A percentile compares a stretch with the other conserved stretches of the same genome.
Conservation (phyloP, 2,797 vertebrate species). For the Xenops minutus region DNA sequence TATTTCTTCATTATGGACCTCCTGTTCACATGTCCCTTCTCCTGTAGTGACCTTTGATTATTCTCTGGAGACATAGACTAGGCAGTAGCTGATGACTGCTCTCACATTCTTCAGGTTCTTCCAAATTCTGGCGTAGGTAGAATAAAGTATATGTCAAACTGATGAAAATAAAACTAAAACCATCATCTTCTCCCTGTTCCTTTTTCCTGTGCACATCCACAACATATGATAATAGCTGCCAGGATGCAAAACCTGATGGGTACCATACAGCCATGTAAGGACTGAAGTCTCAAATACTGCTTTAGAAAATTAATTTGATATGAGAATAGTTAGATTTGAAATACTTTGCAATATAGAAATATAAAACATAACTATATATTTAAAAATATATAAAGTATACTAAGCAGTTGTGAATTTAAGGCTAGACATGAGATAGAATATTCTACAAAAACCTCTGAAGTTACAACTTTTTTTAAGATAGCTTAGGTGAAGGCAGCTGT, state of each 20-base stretch:
- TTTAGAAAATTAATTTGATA: background rate
- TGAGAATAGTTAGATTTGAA: background rate
- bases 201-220: background rate
- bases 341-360: background rate
- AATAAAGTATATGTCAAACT: background rate
- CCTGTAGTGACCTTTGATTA: background rate
- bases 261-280: background rate
- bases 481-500: background rate
- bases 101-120: background rate
- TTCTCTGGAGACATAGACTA: background rate
- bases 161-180: background rate
- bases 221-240: background rate
- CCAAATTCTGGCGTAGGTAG: background rate
- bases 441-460: background rate
- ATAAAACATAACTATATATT: too few species aligned
- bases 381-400: background rate
- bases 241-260: background rate
- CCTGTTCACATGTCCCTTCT: background rate
- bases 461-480: background rate
- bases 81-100: background rate
- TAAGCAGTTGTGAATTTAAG: background rate
- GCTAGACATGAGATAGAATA: background rate
- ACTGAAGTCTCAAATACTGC: background rate
- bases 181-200: background rate
- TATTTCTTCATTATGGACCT: background rate